Base-by-base conservation (phyloP, 2,797 vertebrate genomes). In the Sebastes variabilis region DNA sequence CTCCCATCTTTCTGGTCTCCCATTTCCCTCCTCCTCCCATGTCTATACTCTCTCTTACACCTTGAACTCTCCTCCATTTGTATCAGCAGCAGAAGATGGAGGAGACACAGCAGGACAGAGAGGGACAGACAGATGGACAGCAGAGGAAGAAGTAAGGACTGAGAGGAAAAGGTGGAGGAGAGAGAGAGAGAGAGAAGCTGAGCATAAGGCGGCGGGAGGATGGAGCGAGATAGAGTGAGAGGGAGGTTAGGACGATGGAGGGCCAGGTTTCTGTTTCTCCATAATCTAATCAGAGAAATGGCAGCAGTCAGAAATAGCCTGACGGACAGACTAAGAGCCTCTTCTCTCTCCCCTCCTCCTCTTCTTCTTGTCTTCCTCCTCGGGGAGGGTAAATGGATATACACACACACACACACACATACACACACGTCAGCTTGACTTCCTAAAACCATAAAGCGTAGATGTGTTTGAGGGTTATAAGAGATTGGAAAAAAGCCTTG, bases 231-330 rank as follows among this genome's bases (percentile, higher is more conserved):
- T 82, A 68, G 82, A 87, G 34, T 61, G 71, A 89, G 74, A 92
- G 88, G 84, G 90, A 92, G 88, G 90, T 87, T 92, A 87, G 90
- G 87, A 93, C 85, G 91, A 93, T 93, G 91, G 92, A 92, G 89
- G 91, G 89, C 90, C 92, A 91, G 93, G 94, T 95, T 94, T 95
- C 91, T 94, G 93, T 95, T 95, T 95, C 94, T 92, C 92, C 85
- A 86, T 95, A 95, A 96, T 95, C 93, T 93, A 95, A 96, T 95
- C 93, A 95, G 92, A 94, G 94, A 95, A 96, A 95, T 95, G 94
- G 95, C 92, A 94, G 92, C 90, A 94, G 93, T 94, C 94, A 95
- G 94, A 95, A 95, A 95, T 95, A 96, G 94, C 93, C 93, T 93
- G 91, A 94, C 90, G 89, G 93, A 94, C 92, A 94, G 93, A 94